Evolutionary conservation across 2,113 vertebrate genomes (phyloP), one percentile per base, ranked within the genome.

Genomic region (Rhizomys pruinosus): DNA sequence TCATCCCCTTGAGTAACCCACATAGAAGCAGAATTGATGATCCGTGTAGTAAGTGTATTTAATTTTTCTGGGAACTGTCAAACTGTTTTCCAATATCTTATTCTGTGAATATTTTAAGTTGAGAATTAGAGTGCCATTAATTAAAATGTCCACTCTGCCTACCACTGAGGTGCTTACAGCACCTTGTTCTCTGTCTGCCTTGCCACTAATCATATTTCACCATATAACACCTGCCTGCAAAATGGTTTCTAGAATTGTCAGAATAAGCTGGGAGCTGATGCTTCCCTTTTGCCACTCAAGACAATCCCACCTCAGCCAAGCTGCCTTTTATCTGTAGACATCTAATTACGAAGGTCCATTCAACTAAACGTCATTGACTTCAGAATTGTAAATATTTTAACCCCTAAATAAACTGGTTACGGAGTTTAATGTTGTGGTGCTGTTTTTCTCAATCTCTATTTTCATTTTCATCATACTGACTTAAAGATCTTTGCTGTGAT

Each of bases 321-420:
- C 25, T 78, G n/a, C 59, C 23, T 77, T 66, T 73, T 19, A 78
- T 69, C 8, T 8, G 64, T 20, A n/a, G n/a, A 81, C 3, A 47
- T 66, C 13, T 34, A 85, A 88, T 61, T 71, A 39, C 68, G 85
- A 64, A 85, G 22, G 1, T 2, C 4, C 23, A 32, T 27, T 71
- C 39, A 92, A 63, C 42, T 80, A 55, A 94, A 68, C 29, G 7
- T 42, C 72, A 72, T 3, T 63, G 34, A 44, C 34, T 90, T 61
- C 27, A 68, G 29, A 76, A 91, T 22, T 94, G 19, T 81, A 72
- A 87, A 69, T 90, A 82, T 34, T 52, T 80, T 85, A n/a, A 64
- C 3, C 29, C 11, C 76, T 68, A 76, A 91, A 44, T 88, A 88
- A 39, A 68, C 29, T 72, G 11, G 57, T 13, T 85, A 42, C 20